These are phyloP conservation scores for Anolis apletophallus DNA, from an alignment of 2,797 vertebrate species.

Conservation along the genomic window DNA sequence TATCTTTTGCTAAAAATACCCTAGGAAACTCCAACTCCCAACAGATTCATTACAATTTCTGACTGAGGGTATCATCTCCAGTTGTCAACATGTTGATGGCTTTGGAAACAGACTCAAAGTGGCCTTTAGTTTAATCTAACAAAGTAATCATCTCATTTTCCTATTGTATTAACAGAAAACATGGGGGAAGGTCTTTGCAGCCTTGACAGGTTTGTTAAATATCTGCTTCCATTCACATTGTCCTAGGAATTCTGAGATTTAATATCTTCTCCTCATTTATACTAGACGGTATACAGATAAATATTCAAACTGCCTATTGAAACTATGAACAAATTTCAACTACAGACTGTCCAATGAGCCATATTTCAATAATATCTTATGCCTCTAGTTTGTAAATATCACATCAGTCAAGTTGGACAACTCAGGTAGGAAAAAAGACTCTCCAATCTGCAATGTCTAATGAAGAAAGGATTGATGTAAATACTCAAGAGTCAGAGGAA, in stretches of 20 bases:
- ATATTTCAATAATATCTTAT: not conserved
- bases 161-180: not conserved
- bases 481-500: conserved; percentile 2
- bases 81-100: not conserved
- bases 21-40: no score
- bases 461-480: not conserved
- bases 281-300: not conserved
- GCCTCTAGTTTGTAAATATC: not conserved
- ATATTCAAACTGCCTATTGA: not conserved
- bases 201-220: not conserved
- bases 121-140: not conserved
- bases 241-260: not conserved
- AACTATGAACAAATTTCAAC: not conserved
- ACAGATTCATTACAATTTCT: no score
- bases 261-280: no score
- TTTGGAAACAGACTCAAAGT: not conserved
- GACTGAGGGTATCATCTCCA: no score
- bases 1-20: no score
- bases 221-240: not conserved
- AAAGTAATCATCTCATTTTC: no score
- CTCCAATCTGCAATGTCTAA: not conserved
- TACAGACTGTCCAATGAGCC: not conserved
- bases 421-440: not conserved
- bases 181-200: not conserved
- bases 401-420: not conserved